Conservation (phyloP, 2,888 invertebrate genomes). For the Nebria brevicollis region DNA sequence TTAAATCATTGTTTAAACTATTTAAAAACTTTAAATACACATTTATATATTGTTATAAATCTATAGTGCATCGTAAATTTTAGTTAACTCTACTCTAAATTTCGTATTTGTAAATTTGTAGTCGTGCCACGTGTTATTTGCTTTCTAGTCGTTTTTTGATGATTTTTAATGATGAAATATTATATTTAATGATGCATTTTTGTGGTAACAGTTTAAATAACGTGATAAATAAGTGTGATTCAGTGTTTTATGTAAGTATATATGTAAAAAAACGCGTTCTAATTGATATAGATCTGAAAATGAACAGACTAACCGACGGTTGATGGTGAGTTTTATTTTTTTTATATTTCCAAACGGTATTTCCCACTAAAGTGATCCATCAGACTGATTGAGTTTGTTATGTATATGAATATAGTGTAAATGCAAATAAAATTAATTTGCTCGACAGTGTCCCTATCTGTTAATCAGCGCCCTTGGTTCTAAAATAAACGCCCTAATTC, state of each 20-base stretch:
- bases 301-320: neutral
- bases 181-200: too few relatives aligned
- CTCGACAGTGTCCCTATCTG: neutral
- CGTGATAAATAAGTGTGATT: too few relatives aligned
- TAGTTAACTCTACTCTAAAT: neutral
- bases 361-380: neutral
- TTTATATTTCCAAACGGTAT: neutral
- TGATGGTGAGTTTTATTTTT: neutral
- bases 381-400: neutral
- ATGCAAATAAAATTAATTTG: neutral
- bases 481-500: neutral
- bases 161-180: too few relatives aligned
- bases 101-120: too few relatives aligned
- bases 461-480: neutral
- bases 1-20: neutral
- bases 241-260: too few relatives aligned
- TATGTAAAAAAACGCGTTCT: too few relatives aligned
- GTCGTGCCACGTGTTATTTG: too few relatives aligned
- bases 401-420: neutral
- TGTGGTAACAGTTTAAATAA: too few relatives aligned
- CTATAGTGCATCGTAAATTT: neutral
- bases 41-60: neutral
- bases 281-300: too few relatives aligned
- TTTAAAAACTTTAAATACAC: neutral
- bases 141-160: too few relatives aligned